Evolutionary conservation across 1,140 invertebrate species (phyloP).

Genomic region (Cydia strobilella): DNA sequence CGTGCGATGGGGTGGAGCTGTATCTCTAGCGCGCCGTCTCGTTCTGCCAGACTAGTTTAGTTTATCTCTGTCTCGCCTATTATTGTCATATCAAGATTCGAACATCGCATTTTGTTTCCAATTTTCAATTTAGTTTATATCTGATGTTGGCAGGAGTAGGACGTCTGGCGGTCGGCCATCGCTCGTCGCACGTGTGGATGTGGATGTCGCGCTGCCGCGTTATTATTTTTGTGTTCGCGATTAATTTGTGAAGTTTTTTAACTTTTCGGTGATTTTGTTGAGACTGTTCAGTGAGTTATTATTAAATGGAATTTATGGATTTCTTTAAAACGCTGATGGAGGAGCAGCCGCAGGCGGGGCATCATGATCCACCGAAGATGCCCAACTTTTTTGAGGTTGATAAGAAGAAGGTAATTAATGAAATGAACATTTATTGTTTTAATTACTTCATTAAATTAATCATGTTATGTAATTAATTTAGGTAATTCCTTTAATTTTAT

Average conservation of each 20-base stretch:
- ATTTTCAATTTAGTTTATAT: conserved; percentile 79
- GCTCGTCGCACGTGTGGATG: conserved; percentile 64
- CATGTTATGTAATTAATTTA: conserved; percentile 34
- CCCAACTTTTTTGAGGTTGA: conserved; percentile 72
- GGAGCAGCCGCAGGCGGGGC: conserved; percentile 51
- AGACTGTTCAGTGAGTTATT: conserved; percentile 42
- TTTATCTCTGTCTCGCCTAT: conserved; percentile 71
- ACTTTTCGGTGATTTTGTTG: conserved; percentile 45
- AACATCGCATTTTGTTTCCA: conserved; percentile 78
- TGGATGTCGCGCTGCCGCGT: conserved; percentile 50
- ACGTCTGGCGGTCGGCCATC: conserved; percentile 67
- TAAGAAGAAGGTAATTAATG: conserved; percentile 65
- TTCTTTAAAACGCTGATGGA: conserved; percentile 68
- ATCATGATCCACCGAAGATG: conserved; percentile 64
- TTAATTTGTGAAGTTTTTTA: conserved; percentile 40
- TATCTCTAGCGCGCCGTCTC: conserved; percentile 58
- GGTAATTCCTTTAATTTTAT: conserved; percentile 18
- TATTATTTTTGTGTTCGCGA: conserved; percentile 40
- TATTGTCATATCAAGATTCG: conserved; percentile 78
- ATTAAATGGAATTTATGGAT: conserved; percentile 70
- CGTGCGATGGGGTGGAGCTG: conserved; percentile 68
- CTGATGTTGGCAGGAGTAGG: conserved; percentile 71
- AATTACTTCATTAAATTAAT: conserved; percentile 35
- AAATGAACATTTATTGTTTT: conserved; percentile 21
- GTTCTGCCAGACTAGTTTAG: conserved; percentile 44